Evolutionary conservation across 2,888 invertebrate species (phyloP).

Genomic region (Cataglyphis rosenhaueri): DNA sequence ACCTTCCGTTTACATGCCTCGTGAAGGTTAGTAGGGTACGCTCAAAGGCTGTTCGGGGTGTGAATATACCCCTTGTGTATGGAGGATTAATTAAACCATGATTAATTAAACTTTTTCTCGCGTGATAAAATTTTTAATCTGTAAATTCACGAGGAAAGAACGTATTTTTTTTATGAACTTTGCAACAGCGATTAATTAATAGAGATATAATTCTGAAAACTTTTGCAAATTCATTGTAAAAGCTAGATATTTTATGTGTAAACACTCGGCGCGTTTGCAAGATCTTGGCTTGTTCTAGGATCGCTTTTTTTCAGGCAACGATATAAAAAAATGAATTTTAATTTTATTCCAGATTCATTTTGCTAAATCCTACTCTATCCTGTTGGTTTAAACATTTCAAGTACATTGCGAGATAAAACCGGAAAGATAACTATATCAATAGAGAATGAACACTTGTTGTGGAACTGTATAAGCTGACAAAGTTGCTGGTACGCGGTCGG

Average conservation of each 20-base stretch:
- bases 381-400: conserved; percentile 1
- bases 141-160: neutral
- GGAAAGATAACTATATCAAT: conserved; percentile 31
- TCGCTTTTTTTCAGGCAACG: neutral
- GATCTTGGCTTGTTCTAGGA: neutral
- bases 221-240: neutral
- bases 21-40: conserved; percentile 34
- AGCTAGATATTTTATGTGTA: neutral
- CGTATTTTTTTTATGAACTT: neutral
- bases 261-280: neutral
- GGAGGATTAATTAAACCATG: conserved; percentile 34
- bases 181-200: conserved; percentile 5
- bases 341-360: neutral
- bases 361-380: neutral
- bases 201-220: neutral
- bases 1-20: conserved; percentile 44
- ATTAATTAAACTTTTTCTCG: conserved; percentile 32
- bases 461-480: neutral
- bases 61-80: conserved; percentile 28
- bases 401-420: conserved; percentile 10
- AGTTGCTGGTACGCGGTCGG: conserved; percentile 9
- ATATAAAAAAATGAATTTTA: neutral
- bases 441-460: neutral
- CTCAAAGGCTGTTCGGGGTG: conserved; percentile 43
- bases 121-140: conserved; percentile 42